A percentile compares a stretch with the other conserved stretches of the same genome.
These are phyloP conservation scores for Pandemis corylana DNA, from an alignment of 2,888 invertebrate genomes.

Conservation along the genomic window DNA sequence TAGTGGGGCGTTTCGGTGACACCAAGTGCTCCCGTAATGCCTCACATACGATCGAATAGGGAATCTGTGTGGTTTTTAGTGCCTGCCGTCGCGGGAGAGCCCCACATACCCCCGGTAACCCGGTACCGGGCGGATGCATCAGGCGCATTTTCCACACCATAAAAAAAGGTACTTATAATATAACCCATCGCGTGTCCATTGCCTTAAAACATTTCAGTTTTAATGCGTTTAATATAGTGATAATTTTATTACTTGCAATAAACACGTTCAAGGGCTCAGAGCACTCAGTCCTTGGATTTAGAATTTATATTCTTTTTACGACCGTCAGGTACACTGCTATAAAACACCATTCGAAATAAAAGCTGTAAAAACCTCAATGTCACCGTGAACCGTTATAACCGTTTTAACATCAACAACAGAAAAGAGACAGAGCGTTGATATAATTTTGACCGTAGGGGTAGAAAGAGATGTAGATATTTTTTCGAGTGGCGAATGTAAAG, in stretches of 20 bases:
- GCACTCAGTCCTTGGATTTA: constrained; percentile 30
- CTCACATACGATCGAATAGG: no score
- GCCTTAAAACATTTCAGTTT: not conserved
- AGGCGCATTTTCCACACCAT: no score
- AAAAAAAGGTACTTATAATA: no score
- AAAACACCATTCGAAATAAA: constrained; percentile 20
- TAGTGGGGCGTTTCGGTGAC: no score
- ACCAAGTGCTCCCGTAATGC: no score
- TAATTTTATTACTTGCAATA: constrained; percentile 36
- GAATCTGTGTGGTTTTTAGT: no score
- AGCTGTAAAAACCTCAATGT: constrained; percentile 32
- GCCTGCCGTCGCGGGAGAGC: no score
- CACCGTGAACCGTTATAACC: constrained; percentile 12
- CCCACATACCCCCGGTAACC: no score
- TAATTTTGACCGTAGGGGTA: not conserved
- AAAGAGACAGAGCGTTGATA: not conserved
- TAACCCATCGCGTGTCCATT: not conserved
- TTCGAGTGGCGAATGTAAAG: no score
- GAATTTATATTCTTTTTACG: constrained; percentile 38
- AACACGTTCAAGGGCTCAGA: constrained; percentile 23
- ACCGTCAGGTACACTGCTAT: constrained; percentile 31
- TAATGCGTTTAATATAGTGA: constrained; percentile 9
- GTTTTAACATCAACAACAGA: not conserved
- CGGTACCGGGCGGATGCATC: no score
- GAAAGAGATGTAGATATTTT: no score